A percentile compares a stretch with the other conserved stretches of the same genome.
Conservation (phyloP, 2,113 vertebrate genomes). For the Aplodontia rufa region DNA sequence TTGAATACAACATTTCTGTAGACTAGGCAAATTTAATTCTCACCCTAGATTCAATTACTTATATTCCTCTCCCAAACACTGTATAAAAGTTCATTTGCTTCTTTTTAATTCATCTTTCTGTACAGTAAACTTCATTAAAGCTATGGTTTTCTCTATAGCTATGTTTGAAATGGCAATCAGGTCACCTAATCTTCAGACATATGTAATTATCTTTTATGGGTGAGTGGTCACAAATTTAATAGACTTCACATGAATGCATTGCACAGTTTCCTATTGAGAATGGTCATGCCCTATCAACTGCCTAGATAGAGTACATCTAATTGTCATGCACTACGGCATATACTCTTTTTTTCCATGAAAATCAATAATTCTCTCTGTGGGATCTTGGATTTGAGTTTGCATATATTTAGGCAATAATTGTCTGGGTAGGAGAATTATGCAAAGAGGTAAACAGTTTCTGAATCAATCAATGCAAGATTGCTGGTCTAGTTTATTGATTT, state of each 20-base stretch:
- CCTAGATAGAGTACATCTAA: not conserved
- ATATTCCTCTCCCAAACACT: not conserved
- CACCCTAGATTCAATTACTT: not conserved
- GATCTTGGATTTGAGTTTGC: slow-evolving; percentile 42
- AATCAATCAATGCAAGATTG: slow-evolving; percentile 42
- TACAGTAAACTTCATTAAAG: not conserved
- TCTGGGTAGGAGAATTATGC: slow-evolving; percentile 39
- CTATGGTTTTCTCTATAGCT: not conserved
- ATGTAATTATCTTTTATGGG: slow-evolving; percentile 47
- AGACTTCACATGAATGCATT: slow-evolving; percentile 21
- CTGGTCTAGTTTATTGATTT: slow-evolving; percentile 30
- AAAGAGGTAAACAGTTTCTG: slow-evolving; percentile 55
- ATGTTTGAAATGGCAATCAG: not conserved
- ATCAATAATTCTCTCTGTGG: slow-evolving; percentile 41
- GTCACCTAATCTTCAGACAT: slow-evolving; percentile 23
- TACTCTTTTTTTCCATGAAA: slow-evolving; percentile 30
- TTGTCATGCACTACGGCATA: not conserved
- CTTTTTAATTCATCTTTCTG: not conserved
- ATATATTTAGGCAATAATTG: slow-evolving; percentile 57
- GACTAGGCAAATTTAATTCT: not conserved
- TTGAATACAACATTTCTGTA: not conserved
- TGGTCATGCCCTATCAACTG: not conserved
- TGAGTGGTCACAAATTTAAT: slow-evolving; percentile 40
- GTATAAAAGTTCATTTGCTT: not conserved
- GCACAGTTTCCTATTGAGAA: not conserved